Evolutionary conservation across 1,140 invertebrate genomes (phyloP).

Genomic region (Trissolcus basalis): DNA sequence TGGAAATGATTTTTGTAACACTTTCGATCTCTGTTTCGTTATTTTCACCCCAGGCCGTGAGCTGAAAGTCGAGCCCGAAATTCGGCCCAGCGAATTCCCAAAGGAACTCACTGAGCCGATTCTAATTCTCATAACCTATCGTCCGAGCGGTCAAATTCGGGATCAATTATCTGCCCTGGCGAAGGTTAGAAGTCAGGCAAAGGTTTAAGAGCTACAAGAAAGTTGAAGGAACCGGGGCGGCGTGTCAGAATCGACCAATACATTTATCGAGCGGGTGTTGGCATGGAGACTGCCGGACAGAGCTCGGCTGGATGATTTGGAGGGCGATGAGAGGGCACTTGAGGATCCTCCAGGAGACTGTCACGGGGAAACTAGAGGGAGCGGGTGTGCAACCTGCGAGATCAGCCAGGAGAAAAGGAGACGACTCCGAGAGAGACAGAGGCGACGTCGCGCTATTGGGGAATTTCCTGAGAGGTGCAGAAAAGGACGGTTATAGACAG

Average conservation of each 20-base stretch:
- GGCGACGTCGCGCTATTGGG: conserved; percentile 13
- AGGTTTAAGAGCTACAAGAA: conserved; percentile 29
- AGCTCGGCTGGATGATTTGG: conserved; percentile 72
- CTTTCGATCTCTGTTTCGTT: too few relatives aligned
- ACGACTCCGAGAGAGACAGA: conserved; percentile 20
- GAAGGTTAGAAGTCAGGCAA: conserved; percentile 19
- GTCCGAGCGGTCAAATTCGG: background rate
- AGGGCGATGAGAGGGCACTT: conserved; percentile 74
- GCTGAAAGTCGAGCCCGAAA: too few relatives aligned
- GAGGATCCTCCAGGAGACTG: conserved; percentile 75
- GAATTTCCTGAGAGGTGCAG: conserved; percentile 40
- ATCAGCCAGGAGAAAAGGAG: conserved; percentile 40
- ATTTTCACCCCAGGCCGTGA: too few relatives aligned
- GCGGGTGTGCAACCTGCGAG: conserved; percentile 49
- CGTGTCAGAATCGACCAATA: conserved; percentile 74
- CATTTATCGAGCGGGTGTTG: conserved; percentile 77
- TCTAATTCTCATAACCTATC: background rate
- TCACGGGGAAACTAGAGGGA: conserved; percentile 72
- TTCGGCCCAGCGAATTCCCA: too few relatives aligned
- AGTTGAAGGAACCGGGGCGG: conserved; percentile 43
- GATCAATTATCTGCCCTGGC: conserved; percentile 3
- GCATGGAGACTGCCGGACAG: conserved; percentile 76
- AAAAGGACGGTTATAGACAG: conserved; percentile 16
- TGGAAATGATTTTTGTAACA: too few relatives aligned
- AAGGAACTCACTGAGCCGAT: too few relatives aligned